These are phyloP conservation scores for Balanococcus diminutus DNA, from an alignment of 2,888 invertebrate species.

Conservation along the genomic window DNA sequence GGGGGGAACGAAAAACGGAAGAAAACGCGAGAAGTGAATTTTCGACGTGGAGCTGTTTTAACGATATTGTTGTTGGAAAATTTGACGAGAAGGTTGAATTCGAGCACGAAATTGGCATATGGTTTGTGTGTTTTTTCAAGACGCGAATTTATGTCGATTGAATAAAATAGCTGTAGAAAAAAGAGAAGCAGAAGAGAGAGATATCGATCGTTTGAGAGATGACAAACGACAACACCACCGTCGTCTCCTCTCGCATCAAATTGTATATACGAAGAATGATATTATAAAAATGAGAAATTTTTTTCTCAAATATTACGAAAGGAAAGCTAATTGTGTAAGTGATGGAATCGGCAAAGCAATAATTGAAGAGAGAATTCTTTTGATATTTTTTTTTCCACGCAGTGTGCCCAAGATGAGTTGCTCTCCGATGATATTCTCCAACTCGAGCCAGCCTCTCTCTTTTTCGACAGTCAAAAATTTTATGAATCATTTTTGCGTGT, in stretches of 20 bases:
- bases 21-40: not conserved
- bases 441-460: not conserved
- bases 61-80: not conserved
- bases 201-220: not conserved
- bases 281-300: not conserved
- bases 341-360: not conserved
- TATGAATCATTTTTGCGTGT: slow-evolving; percentile 9
- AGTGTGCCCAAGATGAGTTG: not conserved
- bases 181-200: not conserved
- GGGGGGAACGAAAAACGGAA: not conserved
- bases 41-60: not conserved
- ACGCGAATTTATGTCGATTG: not conserved
- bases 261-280: too few relatives aligned
- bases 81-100: not conserved
- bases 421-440: not conserved
- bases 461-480: slow-evolving; percentile 13
- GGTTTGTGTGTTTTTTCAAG: not conserved
- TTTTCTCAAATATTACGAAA: not conserved
- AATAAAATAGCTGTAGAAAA: not conserved
- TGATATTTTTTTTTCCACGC: too few relatives aligned
- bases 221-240: not conserved
- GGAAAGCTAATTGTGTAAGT: slow-evolving; percentile 6
- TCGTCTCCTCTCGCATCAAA: not conserved
- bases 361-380: not conserved
- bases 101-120: not conserved